Evolutionary conservation across 2,797 vertebrate genomes (phyloP).

Genomic region (Pseudopleuronectes americanus): DNA sequence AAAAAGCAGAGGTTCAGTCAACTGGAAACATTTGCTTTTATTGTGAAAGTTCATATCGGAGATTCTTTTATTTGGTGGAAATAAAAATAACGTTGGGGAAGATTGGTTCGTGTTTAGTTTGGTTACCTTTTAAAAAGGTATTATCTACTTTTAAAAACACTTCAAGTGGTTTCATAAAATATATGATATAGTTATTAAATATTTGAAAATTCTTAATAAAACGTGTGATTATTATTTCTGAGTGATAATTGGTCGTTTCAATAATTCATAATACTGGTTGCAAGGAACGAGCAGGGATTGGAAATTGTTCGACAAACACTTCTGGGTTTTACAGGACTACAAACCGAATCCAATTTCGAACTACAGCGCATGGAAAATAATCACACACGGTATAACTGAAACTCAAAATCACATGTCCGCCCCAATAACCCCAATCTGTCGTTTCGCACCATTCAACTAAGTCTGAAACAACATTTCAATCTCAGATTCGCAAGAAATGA

Average conservation of each 20-base stretch:
- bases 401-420: background rate
- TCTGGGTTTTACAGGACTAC: too few relatives aligned
- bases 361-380: too few relatives aligned
- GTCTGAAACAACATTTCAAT: too few relatives aligned
- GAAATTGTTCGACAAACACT: background rate
- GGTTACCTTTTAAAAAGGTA: background rate
- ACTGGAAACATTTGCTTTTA: background rate
- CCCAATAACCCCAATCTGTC: background rate
- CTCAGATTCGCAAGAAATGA: background rate
- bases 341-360: too few relatives aligned
- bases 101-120: background rate
- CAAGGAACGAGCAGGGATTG: background rate
- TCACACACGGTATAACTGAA: background rate
- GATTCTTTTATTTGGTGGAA: background rate
- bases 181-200: too few relatives aligned
- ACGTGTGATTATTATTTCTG: background rate
- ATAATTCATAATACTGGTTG: background rate
- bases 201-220: background rate
- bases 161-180: too few relatives aligned
- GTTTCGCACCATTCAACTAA: background rate
- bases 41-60: too few relatives aligned
- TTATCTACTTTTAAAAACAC: background rate
- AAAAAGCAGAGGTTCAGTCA: background rate
- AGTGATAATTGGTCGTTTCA: background rate
- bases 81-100: background rate